A percentile compares a stretch with the other conserved stretches of the same genome.
Conservation (phyloP, 2,888 invertebrate species). For the Yponomeuta plumbellus region DNA sequence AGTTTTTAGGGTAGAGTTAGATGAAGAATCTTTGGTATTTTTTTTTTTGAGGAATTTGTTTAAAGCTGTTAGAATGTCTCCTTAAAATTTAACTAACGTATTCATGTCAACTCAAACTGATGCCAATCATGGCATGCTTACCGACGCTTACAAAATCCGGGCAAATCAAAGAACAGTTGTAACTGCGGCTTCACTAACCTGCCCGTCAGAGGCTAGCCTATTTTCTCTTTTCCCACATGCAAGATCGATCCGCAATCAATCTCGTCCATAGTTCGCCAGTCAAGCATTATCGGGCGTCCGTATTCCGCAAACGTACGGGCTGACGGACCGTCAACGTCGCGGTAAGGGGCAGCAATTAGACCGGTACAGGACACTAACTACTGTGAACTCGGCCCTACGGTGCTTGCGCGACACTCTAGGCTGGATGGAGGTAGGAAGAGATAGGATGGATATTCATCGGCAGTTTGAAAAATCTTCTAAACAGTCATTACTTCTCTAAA, state of each 20-base stretch:
- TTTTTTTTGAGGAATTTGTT: too few relatives aligned
- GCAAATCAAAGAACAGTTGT: too few relatives aligned
- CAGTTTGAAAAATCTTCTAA: too few relatives aligned
- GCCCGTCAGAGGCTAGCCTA: conserved; percentile 26
- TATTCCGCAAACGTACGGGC: conserved; percentile 43
- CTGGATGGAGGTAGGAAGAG: background rate
- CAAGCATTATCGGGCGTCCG: conserved; percentile 40
- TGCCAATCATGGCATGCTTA: too few relatives aligned
- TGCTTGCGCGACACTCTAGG: background rate
- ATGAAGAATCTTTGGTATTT: too few relatives aligned
- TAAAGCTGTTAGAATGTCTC: too few relatives aligned
- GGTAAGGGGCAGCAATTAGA: conserved; percentile 18
- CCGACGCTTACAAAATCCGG: too few relatives aligned
- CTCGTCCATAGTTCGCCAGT: conserved; percentile 28
- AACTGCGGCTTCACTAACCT: conserved; percentile 7
- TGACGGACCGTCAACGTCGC: conserved; percentile 20
- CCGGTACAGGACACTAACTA: conserved; percentile 9
- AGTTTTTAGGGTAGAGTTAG: too few relatives aligned
- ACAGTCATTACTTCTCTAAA: too few relatives aligned
- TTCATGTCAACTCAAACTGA: too few relatives aligned
- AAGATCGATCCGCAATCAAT: conserved; percentile 33
- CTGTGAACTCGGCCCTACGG: conserved; percentile 8
- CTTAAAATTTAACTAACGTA: too few relatives aligned
- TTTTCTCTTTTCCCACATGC: conserved; percentile 32
- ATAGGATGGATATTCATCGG: background rate